These are phyloP conservation scores for Synergus japonicus DNA, from an alignment of 2,888 invertebrate genomes.

Conservation along the genomic window DNA sequence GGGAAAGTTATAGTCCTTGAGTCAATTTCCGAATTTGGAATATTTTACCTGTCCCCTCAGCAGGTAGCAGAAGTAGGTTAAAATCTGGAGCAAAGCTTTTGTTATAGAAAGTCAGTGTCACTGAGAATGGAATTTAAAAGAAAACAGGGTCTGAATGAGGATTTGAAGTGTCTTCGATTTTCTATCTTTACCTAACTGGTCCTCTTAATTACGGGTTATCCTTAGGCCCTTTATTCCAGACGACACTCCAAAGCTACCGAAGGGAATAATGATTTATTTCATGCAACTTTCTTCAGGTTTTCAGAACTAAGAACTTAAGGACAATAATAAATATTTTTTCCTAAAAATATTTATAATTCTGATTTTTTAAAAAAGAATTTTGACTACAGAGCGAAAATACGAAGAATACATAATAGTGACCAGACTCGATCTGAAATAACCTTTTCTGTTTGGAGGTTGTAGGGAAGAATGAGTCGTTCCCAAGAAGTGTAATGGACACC, in stretches of 20 bases:
- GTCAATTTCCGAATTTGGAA: conserved; percentile 5
- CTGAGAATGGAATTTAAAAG: conserved; percentile 2
- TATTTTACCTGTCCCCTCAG: conserved; percentile 27
- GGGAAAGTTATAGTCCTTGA: neutral
- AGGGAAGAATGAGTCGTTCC: conserved; percentile 27
- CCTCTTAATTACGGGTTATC: conserved; percentile 4
- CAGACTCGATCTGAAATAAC: neutral
- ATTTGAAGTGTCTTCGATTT: neutral
- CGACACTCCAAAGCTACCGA: neutral
- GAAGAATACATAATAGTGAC: neutral
- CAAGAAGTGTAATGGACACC: conserved; percentile 63
- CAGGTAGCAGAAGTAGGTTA: conserved; percentile 20
- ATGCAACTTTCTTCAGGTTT: neutral
- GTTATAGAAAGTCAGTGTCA: conserved; percentile 3
- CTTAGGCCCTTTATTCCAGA: neutral
- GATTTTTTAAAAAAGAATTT: no score
- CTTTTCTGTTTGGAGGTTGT: neutral
- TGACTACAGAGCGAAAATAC: no score
- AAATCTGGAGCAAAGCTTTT: conserved; percentile 37
- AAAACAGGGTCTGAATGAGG: neutral
- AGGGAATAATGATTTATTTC: neutral
- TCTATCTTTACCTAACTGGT: neutral
- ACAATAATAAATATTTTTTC: neutral
- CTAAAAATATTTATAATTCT: neutral
- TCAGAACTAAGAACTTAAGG: no score